Evolutionary conservation across 53 echinoderm and acorn worm species (phyloP).

Genomic region (Luidia sarsii): DNA sequence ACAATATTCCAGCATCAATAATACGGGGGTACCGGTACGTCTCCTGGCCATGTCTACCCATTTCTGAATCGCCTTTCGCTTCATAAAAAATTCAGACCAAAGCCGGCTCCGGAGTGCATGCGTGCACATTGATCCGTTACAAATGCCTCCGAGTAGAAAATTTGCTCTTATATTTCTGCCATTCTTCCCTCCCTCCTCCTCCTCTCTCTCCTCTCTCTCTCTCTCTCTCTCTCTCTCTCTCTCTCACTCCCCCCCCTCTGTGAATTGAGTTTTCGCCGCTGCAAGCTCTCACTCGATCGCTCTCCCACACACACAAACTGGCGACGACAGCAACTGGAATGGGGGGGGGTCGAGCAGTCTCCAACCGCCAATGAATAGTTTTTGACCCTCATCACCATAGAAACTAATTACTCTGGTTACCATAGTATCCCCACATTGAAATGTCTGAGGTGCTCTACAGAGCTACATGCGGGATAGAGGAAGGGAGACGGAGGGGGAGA

Average conservation of each 20-base stretch:
- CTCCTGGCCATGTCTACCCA: conserved; percentile 3
- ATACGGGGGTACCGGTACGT: too few relatives aligned
- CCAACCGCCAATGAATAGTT: conserved; percentile 45
- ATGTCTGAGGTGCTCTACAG: conserved; percentile 20
- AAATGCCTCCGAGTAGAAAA: conserved; percentile 30
- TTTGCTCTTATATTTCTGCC: conserved; percentile 43
- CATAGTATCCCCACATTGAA: conserved; percentile 39
- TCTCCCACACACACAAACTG: conserved; percentile 7
- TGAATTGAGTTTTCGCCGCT: conserved; percentile 34
- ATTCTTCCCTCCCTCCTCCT: neutral
- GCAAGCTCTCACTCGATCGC: neutral
- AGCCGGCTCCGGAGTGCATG: conserved; percentile 2
- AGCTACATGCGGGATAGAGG: too few relatives aligned
- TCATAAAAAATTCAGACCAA: conserved; percentile 17
- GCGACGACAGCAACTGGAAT: neutral
- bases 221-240: too few relatives aligned
- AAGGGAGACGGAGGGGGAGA: neutral
- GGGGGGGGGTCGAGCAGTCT: too few relatives aligned
- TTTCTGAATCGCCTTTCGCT: conserved; percentile 28
- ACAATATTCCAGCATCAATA: neutral
- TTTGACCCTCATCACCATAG: conserved; percentile 55
- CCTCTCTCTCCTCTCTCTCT: too few relatives aligned
- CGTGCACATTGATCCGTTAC: conserved; percentile 20
- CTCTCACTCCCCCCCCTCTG: neutral
- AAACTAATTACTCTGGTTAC: conserved; percentile 56